Conservation (phyloP, 2,888 invertebrate species). For the Agriopis leucophaearia region DNA sequence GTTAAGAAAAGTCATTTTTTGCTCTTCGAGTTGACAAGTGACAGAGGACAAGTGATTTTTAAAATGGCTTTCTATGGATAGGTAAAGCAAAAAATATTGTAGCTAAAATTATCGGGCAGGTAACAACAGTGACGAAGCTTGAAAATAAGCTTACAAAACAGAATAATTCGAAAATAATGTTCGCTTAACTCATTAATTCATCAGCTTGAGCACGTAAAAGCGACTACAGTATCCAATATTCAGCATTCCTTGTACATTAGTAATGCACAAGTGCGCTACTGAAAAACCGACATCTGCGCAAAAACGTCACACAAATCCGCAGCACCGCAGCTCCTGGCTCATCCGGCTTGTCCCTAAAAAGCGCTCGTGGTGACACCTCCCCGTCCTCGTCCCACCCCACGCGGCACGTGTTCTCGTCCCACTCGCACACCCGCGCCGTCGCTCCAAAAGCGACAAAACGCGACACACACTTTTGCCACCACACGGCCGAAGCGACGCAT, state of each 20-base stretch:
- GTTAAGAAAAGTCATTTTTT: constrained; percentile 75
- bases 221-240: constrained; percentile 29
- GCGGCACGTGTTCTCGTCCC: constrained; percentile 63
- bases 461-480: constrained; percentile 71
- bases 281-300: constrained; percentile 73
- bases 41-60: constrained; percentile 66
- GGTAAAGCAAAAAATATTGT: constrained; percentile 48
- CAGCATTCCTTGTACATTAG: constrained; percentile 45
- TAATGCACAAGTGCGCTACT: constrained; percentile 58
- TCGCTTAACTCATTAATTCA: constrained; percentile 34
- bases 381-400: constrained; percentile 73
- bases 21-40: constrained; percentile 58
- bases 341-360: constrained; percentile 81
- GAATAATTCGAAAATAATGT: constrained; percentile 3
- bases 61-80: constrained; percentile 53
- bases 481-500: constrained; percentile 71
- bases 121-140: constrained; percentile 9
- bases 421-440: constrained; percentile 72
- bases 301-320: constrained; percentile 74
- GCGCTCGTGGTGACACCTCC: constrained; percentile 83
- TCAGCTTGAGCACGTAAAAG: constrained; percentile 21
- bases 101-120: constrained; percentile 25
- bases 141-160: neutral
- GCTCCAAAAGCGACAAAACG: constrained; percentile 77
- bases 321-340: constrained; percentile 67